A percentile compares a stretch with the other conserved stretches of the same genome.
Conservation (phyloP, 2,797 vertebrate genomes). For the Myotis planiceps region DNA sequence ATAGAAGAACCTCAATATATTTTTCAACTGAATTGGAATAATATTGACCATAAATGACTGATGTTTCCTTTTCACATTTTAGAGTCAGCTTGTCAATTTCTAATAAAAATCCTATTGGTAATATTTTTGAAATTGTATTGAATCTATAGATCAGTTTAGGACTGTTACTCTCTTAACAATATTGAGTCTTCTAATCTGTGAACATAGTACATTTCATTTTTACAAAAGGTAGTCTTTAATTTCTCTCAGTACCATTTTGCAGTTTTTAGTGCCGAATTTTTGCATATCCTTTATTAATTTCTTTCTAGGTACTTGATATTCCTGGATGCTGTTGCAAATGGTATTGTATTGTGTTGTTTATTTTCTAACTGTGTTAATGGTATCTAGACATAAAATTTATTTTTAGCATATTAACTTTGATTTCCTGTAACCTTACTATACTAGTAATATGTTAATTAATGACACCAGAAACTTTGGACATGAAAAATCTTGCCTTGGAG, state of each 20-base stretch:
- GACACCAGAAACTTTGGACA: not conserved
- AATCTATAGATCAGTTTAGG: not conserved
- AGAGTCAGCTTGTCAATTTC: not conserved
- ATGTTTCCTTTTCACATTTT: not conserved
- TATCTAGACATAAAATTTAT: not conserved
- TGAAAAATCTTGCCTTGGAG: not conserved
- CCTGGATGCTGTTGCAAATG: not conserved
- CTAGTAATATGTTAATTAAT: constrained; percentile 9
- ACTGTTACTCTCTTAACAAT: not conserved
- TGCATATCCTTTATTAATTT: not conserved
- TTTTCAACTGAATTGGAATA: not conserved
- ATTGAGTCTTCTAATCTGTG: not conserved
- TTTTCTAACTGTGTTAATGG: not conserved
- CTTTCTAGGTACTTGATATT: not conserved
- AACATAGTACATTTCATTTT: not conserved
- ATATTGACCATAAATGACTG: not conserved
- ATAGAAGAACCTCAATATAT: not conserved
- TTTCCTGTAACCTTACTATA: not conserved
- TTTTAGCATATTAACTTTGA: not conserved
- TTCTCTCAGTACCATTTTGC: not conserved
- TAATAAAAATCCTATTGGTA: not conserved
- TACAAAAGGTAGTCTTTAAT: not conserved
- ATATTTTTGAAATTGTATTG: not conserved
- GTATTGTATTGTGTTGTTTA: not conserved
- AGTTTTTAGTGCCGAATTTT: not conserved